A percentile compares a stretch with the other conserved stretches of the same genome.
Evolutionary conservation across 2,888 invertebrate species (phyloP).

Genomic region (Dicycla oo): DNA sequence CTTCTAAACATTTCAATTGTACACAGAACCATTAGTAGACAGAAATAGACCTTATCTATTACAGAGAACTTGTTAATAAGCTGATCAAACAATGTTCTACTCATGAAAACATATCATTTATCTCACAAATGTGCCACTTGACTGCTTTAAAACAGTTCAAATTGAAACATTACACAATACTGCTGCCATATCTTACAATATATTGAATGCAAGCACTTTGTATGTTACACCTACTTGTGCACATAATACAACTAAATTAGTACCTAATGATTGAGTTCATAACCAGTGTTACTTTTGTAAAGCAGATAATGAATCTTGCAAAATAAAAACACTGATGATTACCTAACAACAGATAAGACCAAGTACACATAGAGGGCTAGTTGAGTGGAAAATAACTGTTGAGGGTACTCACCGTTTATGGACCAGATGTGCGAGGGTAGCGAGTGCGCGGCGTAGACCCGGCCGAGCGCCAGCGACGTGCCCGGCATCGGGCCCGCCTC

Average conservation of each 20-base stretch:
- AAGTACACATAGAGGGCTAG: conserved; percentile 8
- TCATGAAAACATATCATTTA: conserved; percentile 47
- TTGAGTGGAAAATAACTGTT: background rate
- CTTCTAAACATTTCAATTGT: conserved; percentile 22
- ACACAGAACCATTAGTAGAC: conserved; percentile 26
- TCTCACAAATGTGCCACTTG: conserved; percentile 39
- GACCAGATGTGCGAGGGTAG: conserved; percentile 98
- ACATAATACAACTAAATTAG: conserved; percentile 16
- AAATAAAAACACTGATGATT: conserved; percentile 42
- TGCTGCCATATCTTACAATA: conserved; percentile 19
- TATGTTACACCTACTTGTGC: conserved; percentile 10
- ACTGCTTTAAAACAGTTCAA: conserved; percentile 29
- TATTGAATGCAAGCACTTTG: conserved; percentile 10
- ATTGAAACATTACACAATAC: conserved; percentile 22
- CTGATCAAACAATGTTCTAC: conserved; percentile 51
- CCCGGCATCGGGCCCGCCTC: conserved; percentile 88
- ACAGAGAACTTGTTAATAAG: conserved; percentile 43
- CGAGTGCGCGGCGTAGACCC: conserved; percentile 97
- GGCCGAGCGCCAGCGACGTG: conserved; percentile 91
- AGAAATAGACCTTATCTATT: conserved; percentile 57
- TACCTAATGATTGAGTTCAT: conserved; percentile 5
- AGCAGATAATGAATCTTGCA: conserved; percentile 10
- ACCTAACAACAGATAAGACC: conserved; percentile 43
- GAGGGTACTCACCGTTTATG: conserved; percentile 93
- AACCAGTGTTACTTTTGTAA: conserved; percentile 27